A percentile compares a stretch with the other conserved stretches of the same genome.
These are phyloP conservation scores for Zenarchopterus dispar DNA, from an alignment of 2,797 vertebrate genomes.

Conservation along the genomic window DNA sequence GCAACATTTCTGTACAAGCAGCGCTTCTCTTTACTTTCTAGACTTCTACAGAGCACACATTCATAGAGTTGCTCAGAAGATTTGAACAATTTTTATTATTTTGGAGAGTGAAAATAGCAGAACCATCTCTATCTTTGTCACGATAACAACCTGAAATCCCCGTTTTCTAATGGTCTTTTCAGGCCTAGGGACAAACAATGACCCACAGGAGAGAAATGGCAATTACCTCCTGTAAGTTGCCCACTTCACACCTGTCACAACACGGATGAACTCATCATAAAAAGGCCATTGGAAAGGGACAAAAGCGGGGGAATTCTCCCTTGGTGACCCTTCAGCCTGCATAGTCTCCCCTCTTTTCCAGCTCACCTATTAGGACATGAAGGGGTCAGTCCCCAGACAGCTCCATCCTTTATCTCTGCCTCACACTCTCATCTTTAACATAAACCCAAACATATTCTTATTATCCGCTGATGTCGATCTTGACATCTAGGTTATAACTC, in stretches of 20 bases:
- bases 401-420: slow-evolving; percentile 42
- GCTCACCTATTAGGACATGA: slow-evolving; percentile 68
- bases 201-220: slow-evolving; percentile 66
- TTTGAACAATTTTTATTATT: slow-evolving; percentile 29
- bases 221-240: slow-evolving; percentile 67
- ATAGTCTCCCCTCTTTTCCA: slow-evolving; percentile 61
- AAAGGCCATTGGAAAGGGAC: slow-evolving; percentile 51
- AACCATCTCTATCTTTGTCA: neutral
- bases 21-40: slow-evolving; percentile 40
- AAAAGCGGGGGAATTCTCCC: slow-evolving; percentile 59
- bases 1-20: slow-evolving; percentile 29
- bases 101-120: slow-evolving; percentile 5
- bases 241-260: slow-evolving; percentile 79
- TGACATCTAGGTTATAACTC: slow-evolving; percentile 10
- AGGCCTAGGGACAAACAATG: slow-evolving; percentile 62
- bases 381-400: slow-evolving; percentile 65
- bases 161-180: slow-evolving; percentile 49
- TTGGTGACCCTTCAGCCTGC: slow-evolving; percentile 69
- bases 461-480: slow-evolving; percentile 1
- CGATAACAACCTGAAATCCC: slow-evolving; percentile 31
- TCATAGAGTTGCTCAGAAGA: slow-evolving; percentile 35
- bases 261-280: slow-evolving; percentile 69
- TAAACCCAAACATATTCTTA: slow-evolving; percentile 15
- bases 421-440: slow-evolving; percentile 35
- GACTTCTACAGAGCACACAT: slow-evolving; percentile 38